Evolutionary conservation across 1,140 invertebrate genomes (phyloP), one percentile per base, ranked within the genome.

Genomic region (Aricia agestis): DNA sequence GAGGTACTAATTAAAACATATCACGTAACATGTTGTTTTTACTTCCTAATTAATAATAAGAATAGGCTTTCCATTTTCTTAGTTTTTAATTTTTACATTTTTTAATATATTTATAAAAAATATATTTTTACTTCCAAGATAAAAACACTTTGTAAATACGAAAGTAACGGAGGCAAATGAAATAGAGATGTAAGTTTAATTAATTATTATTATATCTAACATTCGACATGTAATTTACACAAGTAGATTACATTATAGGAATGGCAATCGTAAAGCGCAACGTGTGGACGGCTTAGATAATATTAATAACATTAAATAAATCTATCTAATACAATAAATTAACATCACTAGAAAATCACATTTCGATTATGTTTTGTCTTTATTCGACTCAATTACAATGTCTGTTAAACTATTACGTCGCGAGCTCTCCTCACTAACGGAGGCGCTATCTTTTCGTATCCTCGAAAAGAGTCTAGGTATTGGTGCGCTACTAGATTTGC

Each of bases 1-100:
- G 78, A 84, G 82, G 83, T 86, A 88, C 82, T 88, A 89, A 90
- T 83, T 89, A 90, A 87, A 90, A 84, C 81, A 84, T 87, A 85
- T 85, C 81, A 84, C 79, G 78, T 76, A 63, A 74, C 31, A 72
- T 74, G 72, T 76, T 72, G 76, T 81, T 73, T 75, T 82, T 73
- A 75, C 78, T 73, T 67, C 66, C 72, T 68, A 7, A 36, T 36
- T 36, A 36, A 36, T 36, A 36, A 6, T 36, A 36, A 7, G 25
- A 25, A 25, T 25, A 25, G 25, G 1, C 25, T 25, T 25, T 25
- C 25, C 3, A 25, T 25, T 25, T 25, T 1, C 3, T 25, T 3
- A 25, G 3, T 25, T 3, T 25, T 25, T 25, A 25, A 36, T 36
- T 9, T 7, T 36, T 36, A 36, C 36, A 36, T 7, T 7, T 5